Evolutionary conservation across 2,797 vertebrate genomes (phyloP).

Genomic region (Eupleurogrammus muticus): DNA sequence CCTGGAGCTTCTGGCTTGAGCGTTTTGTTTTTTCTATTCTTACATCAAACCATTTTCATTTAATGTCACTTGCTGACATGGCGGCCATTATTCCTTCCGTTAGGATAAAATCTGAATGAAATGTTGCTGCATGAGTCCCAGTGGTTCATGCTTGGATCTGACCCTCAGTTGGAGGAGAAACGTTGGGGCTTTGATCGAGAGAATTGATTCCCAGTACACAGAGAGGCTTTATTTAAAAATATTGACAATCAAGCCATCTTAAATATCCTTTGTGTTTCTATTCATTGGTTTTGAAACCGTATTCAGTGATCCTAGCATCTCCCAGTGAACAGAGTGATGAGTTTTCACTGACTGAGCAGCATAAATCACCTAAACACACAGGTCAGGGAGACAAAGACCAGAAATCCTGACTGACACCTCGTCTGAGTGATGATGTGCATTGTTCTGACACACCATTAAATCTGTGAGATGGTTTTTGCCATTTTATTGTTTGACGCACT

Average conservation of each 20-base stretch:
- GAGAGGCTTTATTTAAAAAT: slow-evolving; percentile 9
- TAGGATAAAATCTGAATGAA: too few species aligned
- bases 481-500: not conserved
- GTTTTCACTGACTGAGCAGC: slow-evolving; percentile 32
- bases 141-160: too few species aligned
- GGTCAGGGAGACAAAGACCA: slow-evolving; percentile 30
- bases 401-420: slow-evolving; percentile 34
- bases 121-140: too few species aligned
- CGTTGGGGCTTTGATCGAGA: slow-evolving; percentile 8
- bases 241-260: not conserved
- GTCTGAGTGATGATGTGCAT: slow-evolving; percentile 32
- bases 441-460: slow-evolving; percentile 23
- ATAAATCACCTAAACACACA: slow-evolving; percentile 47
- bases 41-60: too few species aligned
- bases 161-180: not conserved
- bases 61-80: too few species aligned
- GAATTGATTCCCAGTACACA: slow-evolving; percentile 13
- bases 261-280: not conserved
- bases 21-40: too few species aligned
- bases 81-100: too few species aligned
- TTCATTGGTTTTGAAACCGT: not conserved
- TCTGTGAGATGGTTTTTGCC: slow-evolving; percentile 2
- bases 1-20: too few species aligned
- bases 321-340: slow-evolving; percentile 28
- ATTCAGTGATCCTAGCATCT: not conserved